Conservation (phyloP, 1,140 invertebrate species). For the Cydia strobilella region DNA sequence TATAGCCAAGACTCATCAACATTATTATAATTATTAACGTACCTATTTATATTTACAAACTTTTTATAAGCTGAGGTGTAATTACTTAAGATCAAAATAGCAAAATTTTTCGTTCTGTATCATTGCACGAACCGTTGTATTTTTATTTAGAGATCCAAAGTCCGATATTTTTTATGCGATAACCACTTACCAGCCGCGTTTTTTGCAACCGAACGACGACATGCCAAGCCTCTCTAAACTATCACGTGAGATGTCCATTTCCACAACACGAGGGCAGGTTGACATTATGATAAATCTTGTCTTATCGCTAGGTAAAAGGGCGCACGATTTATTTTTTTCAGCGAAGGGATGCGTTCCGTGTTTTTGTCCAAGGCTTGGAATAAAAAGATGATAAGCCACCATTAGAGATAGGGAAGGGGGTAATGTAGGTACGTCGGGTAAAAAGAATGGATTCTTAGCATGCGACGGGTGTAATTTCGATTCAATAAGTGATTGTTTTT, state of each 20-base stretch:
- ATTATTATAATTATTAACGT: too few species aligned
- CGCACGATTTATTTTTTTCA: constrained; percentile 44
- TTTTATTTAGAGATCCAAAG: neutral
- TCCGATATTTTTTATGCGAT: neutral
- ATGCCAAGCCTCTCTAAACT: constrained; percentile 12
- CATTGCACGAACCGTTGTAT: neutral
- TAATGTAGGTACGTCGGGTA: constrained; percentile 45
- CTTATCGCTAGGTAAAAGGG: constrained; percentile 36
- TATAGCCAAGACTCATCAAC: too few species aligned
- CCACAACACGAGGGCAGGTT: constrained; percentile 37
- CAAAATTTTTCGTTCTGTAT: too few species aligned
- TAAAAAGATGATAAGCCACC: constrained; percentile 65
- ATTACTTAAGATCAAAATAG: too few species aligned
- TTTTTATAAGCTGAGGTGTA: too few species aligned
- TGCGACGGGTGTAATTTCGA: constrained; percentile 43
- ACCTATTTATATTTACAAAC: too few species aligned
- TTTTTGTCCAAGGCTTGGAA: constrained; percentile 49
- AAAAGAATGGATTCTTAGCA: constrained; percentile 50
- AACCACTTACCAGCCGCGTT: neutral
- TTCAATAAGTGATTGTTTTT: constrained; percentile 32
- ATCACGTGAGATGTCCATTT: constrained; percentile 22
- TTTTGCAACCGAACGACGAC: constrained; percentile 19
- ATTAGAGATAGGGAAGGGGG: constrained; percentile 45
- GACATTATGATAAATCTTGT: constrained; percentile 38
- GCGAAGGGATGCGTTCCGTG: constrained; percentile 49